These are phyloP conservation scores for Rhipidura dahli DNA, from an alignment of 2,113 vertebrate species.

Conservation along the genomic window DNA sequence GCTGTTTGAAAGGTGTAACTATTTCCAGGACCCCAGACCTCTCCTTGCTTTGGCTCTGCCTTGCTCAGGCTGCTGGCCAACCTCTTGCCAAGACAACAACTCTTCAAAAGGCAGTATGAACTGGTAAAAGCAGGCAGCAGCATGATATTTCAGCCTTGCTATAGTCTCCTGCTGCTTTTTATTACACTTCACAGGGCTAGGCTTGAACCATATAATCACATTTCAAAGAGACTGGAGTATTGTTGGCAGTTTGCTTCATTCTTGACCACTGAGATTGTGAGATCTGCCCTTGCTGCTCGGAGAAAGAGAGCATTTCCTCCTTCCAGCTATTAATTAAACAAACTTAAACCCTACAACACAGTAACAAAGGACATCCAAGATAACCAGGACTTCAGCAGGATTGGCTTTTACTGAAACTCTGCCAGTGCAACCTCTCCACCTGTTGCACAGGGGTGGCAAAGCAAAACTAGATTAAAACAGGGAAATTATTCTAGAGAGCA, in stretches of 20 bases:
- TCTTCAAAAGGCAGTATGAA: neutral
- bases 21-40: neutral
- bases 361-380: neutral
- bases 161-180: slow-evolving; percentile 37
- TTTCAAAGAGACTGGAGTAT: slow-evolving; percentile 29
- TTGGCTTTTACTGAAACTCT: neutral
- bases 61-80: neutral
- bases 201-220: slow-evolving; percentile 45
- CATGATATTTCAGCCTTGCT: slow-evolving; percentile 2
- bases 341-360: neutral
- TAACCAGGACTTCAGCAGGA: neutral
- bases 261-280: slow-evolving; percentile 40
- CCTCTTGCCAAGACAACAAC: neutral
- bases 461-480: neutral
- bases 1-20: neutral
- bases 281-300: neutral
- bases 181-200: slow-evolving; percentile 43
- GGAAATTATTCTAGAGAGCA: neutral
- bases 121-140: slow-evolving; percentile 12
- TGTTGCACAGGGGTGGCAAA: neutral
- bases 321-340: neutral
- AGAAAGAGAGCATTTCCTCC: neutral
- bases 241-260: slow-evolving; percentile 28
- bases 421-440: neutral
- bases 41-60: neutral